Evolutionary conservation across 2,888 invertebrate species (phyloP).

Genomic region (Brachypalpus laphriformis): DNA sequence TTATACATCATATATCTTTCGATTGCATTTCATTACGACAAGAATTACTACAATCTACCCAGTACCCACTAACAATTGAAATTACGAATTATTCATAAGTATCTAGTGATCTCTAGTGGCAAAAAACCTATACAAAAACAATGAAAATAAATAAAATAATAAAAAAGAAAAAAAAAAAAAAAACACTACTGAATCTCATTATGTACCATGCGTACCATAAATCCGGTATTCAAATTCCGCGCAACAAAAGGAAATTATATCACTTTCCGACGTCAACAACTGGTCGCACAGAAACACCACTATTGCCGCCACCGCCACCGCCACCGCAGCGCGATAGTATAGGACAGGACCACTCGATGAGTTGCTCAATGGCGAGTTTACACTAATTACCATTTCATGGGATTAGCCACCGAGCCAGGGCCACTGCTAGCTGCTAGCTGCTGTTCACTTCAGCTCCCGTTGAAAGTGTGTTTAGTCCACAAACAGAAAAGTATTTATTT

Average conservation of each 20-base stretch:
- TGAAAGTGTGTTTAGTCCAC: slow-evolving; percentile 13
- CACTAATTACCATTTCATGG: slow-evolving; percentile 71
- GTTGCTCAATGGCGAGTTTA: slow-evolving; percentile 71
- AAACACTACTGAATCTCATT: slow-evolving; percentile 64
- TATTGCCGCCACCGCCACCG: not conserved
- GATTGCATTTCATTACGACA: not conserved
- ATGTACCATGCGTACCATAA: slow-evolving; percentile 71
- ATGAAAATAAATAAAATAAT: not conserved
- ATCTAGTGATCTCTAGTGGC: slow-evolving; percentile 1
- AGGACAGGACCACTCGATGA: slow-evolving; percentile 69
- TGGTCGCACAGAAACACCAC: slow-evolving; percentile 11
- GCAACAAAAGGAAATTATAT: slow-evolving; percentile 70
- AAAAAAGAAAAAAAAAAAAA: not conserved
- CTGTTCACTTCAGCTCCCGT: not conserved
- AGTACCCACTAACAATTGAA: slow-evolving; percentile 5
- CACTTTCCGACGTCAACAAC: slow-evolving; percentile 58
- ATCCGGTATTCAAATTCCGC: slow-evolving; percentile 71
- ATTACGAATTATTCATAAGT: slow-evolving; percentile 22
- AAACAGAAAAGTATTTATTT: slow-evolving; percentile 8
- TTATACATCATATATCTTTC: not conserved
- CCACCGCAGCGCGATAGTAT: not conserved
- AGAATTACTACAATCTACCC: not conserved
- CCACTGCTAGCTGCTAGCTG: not conserved
- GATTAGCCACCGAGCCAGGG: slow-evolving; percentile 50
- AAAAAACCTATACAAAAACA: slow-evolving; percentile 10